These are phyloP conservation scores for Exephanes ischioxanthus DNA, from an alignment of 2,888 invertebrate species.

Conservation along the genomic window DNA sequence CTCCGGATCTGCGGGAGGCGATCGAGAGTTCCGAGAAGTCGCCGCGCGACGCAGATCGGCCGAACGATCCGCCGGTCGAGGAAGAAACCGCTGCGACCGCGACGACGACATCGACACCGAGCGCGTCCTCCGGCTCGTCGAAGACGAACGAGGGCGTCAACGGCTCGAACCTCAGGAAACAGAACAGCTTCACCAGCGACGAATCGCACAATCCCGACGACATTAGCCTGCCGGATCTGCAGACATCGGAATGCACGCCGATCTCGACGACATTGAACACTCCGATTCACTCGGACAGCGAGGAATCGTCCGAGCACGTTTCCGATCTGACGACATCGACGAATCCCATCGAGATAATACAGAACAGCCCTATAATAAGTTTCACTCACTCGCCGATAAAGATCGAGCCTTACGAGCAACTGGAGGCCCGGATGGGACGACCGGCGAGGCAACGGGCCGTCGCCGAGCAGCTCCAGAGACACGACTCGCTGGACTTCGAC, in stretches of 20 bases:
- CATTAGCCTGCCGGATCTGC: constrained; percentile 82
- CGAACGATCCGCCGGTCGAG: background rate
- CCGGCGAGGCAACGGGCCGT: background rate
- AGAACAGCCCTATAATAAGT: constrained; percentile 82
- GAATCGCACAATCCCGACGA: constrained; percentile 83
- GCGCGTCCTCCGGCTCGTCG: constrained; percentile 17
- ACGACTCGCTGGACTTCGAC: constrained; percentile 76
- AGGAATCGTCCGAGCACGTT: constrained; percentile 79
- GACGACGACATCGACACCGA: background rate
- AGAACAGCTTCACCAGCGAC: constrained; percentile 77
- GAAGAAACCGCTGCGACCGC: background rate
- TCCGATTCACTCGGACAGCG: constrained; percentile 83
- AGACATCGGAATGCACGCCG: constrained; percentile 82
- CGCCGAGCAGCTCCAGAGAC: constrained; percentile 56
- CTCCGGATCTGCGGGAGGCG: background rate
- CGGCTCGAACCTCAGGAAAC: constrained; percentile 72
- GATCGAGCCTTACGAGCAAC: constrained; percentile 76
- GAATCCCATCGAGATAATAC: constrained; percentile 82
- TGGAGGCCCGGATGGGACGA: constrained; percentile 65
- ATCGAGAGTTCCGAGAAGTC: constrained; percentile 30
- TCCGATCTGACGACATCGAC: constrained; percentile 71
- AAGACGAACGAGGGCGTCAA: constrained; percentile 17
- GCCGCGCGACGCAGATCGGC: background rate
- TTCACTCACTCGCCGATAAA: constrained; percentile 81
- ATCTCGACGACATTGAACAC: constrained; percentile 83